Percentiles rank a stretch among this genome's conserved stretches.
phyloP scores from a whole-genome alignment of 2,113 vertebrate species.

The Phylloscopus whistleri region DNA sequence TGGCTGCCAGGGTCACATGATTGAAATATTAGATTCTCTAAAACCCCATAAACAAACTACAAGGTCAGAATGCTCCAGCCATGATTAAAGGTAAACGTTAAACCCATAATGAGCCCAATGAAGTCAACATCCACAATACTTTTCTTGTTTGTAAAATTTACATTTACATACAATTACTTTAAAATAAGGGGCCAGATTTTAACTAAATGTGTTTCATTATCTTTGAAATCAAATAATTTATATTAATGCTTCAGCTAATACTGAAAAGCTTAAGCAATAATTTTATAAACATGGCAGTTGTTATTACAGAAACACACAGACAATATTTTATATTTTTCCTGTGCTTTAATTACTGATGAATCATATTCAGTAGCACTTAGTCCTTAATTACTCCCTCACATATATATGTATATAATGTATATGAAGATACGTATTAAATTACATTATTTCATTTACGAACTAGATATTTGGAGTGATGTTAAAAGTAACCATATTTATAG shows the following conservation, averaged over 20 bases:
- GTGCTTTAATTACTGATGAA: not conserved
- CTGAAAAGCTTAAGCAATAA: not conserved
- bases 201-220: not conserved
- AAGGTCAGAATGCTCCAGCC: not conserved
- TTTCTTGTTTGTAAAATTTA: not conserved
- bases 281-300: not conserved
- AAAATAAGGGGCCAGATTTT: not conserved
- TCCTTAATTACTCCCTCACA: not conserved
- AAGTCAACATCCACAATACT: not conserved
- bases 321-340: not conserved
- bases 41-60: not conserved
- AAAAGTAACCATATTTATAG: not conserved
- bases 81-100: not conserved
- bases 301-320: not conserved
- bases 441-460: not conserved
- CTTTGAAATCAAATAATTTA: not conserved
- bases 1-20: not conserved
- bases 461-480: not conserved
- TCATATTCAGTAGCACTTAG: not conserved
- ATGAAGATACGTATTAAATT: not conserved
- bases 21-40: not conserved
- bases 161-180: not conserved
- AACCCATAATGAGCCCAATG: not conserved
- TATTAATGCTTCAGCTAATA: not conserved
- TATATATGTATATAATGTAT: not conserved